Conservation (phyloP, 2,113 vertebrate species). For the Colaptes auratus region DNA sequence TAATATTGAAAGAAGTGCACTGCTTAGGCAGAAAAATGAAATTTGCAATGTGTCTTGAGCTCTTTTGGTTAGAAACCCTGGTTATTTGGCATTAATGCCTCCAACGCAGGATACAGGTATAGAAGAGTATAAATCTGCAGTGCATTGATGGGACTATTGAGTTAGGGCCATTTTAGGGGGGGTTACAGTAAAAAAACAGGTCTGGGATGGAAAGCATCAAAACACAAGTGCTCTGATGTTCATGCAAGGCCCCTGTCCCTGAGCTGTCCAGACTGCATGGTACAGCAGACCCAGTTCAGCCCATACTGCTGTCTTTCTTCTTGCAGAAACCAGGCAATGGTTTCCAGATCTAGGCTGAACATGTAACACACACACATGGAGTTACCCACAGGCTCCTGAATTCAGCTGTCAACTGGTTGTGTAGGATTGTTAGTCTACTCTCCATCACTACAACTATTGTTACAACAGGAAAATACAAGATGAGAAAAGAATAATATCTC, state of each 20-base stretch:
- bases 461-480: neutral
- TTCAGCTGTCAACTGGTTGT: neutral
- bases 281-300: neutral
- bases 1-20: neutral
- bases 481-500: neutral
- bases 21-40: neutral
- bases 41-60: neutral
- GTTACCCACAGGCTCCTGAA: neutral
- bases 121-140: neutral
- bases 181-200: neutral
- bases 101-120: neutral
- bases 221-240: neutral
- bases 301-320: neutral
- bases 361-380: neutral
- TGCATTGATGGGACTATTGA: neutral
- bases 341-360: neutral
- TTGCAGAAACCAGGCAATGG: accelerated
- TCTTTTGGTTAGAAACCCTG: neutral
- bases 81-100: neutral
- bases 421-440: neutral
- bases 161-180: neutral
- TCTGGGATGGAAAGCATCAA: neutral
- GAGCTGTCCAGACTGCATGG: accelerated
- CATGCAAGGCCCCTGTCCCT: neutral
- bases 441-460: accelerated